A percentile compares a stretch with the other conserved stretches of the same genome.
Conservation (phyloP, 1,140 invertebrate genomes). For the Venturia canescens region DNA sequence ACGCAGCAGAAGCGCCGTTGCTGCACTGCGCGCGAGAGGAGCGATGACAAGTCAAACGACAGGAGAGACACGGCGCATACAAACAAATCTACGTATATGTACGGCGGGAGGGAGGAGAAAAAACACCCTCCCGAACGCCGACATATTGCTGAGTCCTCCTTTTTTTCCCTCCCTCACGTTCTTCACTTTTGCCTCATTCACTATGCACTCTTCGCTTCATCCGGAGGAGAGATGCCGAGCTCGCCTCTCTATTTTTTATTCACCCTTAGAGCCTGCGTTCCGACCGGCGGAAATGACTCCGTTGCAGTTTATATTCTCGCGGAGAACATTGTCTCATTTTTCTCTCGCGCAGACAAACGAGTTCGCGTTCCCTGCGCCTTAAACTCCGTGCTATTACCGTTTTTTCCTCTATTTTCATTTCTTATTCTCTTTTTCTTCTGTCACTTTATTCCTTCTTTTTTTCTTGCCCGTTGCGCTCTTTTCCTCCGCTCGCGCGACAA, state of each 20-base stretch:
- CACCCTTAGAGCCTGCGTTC: too few relatives aligned
- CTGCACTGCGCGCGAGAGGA: conserved; percentile 36
- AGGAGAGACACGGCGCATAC: conserved; percentile 29
- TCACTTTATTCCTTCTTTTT: background rate
- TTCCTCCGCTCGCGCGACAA: background rate
- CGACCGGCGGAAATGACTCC: conserved; percentile 4
- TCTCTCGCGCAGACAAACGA: conserved; percentile 24
- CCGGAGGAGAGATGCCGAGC: background rate
- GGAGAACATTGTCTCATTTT: conserved; percentile 28
- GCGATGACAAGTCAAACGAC: conserved; percentile 43
- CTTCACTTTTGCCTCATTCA: conserved; percentile 26
- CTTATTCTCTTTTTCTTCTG: background rate
- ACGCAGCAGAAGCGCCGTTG: conserved; percentile 46
- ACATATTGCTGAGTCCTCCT: background rate
- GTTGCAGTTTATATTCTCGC: conserved; percentile 26
- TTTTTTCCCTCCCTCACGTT: conserved; percentile 22
- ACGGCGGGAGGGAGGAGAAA: background rate
- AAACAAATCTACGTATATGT: background rate
- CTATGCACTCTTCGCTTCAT: conserved; percentile 22
- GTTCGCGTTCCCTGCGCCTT: conserved; percentile 10
- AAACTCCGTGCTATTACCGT: background rate
- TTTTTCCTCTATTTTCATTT: background rate
- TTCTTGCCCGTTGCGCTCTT: too few relatives aligned
- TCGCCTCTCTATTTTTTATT: background rate
- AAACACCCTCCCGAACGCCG: background rate